Evolutionary conservation across 37 sponge, comb jelly and placozoan genomes (phyloP), one percentile per base, ranked within the genome.

Genomic region (Cliona cf. orientalis): DNA sequence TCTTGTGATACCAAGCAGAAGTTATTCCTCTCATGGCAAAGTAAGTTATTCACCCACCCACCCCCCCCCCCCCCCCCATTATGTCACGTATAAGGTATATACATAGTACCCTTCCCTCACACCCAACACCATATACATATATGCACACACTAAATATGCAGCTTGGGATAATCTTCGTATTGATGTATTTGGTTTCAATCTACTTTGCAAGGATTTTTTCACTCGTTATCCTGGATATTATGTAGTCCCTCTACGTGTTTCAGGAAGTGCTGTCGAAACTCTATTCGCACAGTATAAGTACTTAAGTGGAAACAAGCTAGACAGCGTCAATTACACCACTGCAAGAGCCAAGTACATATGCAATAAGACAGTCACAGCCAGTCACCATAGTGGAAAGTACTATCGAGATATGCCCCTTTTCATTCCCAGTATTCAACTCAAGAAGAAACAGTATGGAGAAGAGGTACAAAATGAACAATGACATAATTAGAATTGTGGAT

Each of bases 231-330:
- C 69, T 26, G 69, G 60, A 40, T 68, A 67, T 36, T 61, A 61
- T 61, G 12, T 61, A 28, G 36, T 22, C 71, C 9, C 42, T 3
- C 22, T 80, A 19, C 43, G 81, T 14, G 58, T 80, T 3, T 55
- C 57, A 25, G 81, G 81, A 21, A 69, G 71, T 69, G 81, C 81
- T 33, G 71, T 80, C 6, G 81, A 80, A 56, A 80, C 81, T 33
- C 31, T 80, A 2, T 80, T 80, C 26, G 4, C 37, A 3, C 81
- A 80, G 60, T 34, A 29, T 2, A 80, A 80, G 71, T 66, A 28
- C 38, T 5, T 44, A 28, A 66, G 53, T 29, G 66, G 68, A 28
- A 44, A 32, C 29, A 39, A 78, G 46, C 25, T 78, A 22, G 46
- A 39, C 6, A 32, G 53, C 23, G 36, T 42, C 49, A 78, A 78